Evolutionary conservation across 2,113 vertebrate species (phyloP).

Genomic region (Apteryx mantelli): DNA sequence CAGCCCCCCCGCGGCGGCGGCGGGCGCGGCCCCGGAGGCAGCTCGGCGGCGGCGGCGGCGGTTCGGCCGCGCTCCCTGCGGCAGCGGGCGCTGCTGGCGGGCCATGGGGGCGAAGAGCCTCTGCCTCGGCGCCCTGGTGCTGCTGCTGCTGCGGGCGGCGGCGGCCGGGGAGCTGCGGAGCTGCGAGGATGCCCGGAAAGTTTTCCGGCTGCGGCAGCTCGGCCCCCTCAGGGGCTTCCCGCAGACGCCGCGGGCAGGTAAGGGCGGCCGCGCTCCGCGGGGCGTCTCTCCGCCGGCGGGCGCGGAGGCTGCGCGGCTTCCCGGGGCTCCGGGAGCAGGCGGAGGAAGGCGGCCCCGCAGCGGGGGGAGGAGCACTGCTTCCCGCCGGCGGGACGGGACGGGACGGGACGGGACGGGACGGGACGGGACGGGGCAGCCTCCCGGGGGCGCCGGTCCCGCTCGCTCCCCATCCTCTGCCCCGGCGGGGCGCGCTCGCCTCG

Average conservation of each 20-base stretch:
- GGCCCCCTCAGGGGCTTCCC: constrained; percentile 77
- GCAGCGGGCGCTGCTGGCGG: background rate
- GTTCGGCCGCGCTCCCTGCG: background rate
- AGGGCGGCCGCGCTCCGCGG: background rate
- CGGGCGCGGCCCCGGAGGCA: no score
- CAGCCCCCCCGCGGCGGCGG: background rate
- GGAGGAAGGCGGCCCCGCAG: no score
- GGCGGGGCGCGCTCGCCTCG: no score
- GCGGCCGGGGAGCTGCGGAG: constrained; percentile 33
- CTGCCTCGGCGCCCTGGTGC: background rate
- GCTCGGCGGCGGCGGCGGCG: background rate
- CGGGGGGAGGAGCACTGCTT: no score
- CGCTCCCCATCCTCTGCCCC: no score
- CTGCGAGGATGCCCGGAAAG: constrained; percentile 86
- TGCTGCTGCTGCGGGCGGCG: background rate
- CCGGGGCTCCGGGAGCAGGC: no score
- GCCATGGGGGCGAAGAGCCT: background rate
- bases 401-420: no score
- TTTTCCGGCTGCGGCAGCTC: constrained; percentile 82
- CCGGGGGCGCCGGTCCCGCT: no score
- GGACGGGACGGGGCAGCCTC: no score
- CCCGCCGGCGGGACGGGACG: no score
- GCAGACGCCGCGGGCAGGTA: constrained; percentile 80
- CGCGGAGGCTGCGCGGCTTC: no score
- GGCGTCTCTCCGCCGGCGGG: background rate